Evolutionary conservation across 2,888 invertebrate species (phyloP).

Genomic region (Parascotia fuliginaria): DNA sequence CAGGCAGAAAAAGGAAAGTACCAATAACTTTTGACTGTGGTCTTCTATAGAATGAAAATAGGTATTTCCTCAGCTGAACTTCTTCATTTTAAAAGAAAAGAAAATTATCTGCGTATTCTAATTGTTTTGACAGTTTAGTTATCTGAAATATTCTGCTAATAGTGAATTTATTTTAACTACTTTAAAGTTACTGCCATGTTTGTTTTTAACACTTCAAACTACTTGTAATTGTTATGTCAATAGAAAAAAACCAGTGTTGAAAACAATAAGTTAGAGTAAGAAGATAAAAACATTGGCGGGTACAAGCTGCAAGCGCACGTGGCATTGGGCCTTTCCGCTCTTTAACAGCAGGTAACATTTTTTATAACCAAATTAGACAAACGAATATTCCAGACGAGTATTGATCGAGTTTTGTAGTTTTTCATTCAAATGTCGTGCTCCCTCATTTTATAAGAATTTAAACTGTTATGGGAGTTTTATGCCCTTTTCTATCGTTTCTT

Average conservation of each 20-base stretch:
- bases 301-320: constrained; percentile 80
- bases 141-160: too few relatives aligned
- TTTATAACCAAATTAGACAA: constrained; percentile 68
- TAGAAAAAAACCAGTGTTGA: constrained; percentile 41
- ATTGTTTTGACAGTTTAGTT: too few relatives aligned
- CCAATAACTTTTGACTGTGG: too few relatives aligned
- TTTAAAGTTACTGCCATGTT: constrained; percentile 4
- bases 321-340: constrained; percentile 81
- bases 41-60: too few relatives aligned
- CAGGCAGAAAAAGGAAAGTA: too few relatives aligned
- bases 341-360: constrained; percentile 79
- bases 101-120: too few relatives aligned
- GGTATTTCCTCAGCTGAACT: too few relatives aligned
- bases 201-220: too few relatives aligned
- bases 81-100: too few relatives aligned
- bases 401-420: constrained; percentile 51
- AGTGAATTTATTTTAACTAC: background rate
- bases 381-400: constrained; percentile 70
- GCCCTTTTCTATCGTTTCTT: constrained; percentile 11
- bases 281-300: constrained; percentile 35
- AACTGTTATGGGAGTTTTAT: constrained; percentile 31
- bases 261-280: constrained; percentile 41
- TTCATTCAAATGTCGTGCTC: constrained; percentile 54
- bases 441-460: constrained; percentile 49
- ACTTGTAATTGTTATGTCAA: constrained; percentile 45